Conservation (phyloP, 2,113 vertebrate genomes). For the Crotalus helleri region DNA sequence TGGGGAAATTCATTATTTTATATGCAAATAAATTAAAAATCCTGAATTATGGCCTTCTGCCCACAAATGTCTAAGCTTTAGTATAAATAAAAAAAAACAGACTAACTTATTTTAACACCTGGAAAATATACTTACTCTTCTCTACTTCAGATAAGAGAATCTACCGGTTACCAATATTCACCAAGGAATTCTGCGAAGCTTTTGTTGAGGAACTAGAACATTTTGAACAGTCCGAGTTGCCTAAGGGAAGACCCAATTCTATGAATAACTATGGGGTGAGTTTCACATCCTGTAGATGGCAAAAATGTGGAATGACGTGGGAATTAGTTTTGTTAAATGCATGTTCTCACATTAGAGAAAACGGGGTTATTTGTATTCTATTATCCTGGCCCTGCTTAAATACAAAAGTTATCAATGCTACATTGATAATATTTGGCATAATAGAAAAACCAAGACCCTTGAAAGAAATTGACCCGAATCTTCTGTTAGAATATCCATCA, state of each 20-base stretch:
- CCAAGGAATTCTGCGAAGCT: slow-evolving; percentile 78
- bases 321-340: not conserved
- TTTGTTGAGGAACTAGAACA: slow-evolving; percentile 89
- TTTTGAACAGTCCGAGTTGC: slow-evolving; percentile 86
- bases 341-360: not conserved
- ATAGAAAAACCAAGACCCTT: not conserved
- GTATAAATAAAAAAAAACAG: not conserved
- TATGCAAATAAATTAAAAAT: not conserved
- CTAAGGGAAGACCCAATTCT: slow-evolving; percentile 93
- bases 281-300: not conserved
- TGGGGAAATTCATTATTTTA: not conserved
- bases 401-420: not conserved
- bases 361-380: not conserved
- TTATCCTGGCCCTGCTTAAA: not conserved
- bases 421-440: not conserved
- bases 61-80: not conserved
- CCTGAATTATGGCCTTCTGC: not conserved
- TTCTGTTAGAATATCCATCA: not conserved
- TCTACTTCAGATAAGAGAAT: slow-evolving; percentile 77
- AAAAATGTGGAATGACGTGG: not conserved
- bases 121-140: not conserved
- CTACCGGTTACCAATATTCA: slow-evolving; percentile 85
- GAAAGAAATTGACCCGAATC: not conserved
- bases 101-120: not conserved
- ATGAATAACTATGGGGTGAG: slow-evolving; percentile 97